Conservation (phyloP, 2,797 vertebrate species). For the Anguilla obscura region DNA sequence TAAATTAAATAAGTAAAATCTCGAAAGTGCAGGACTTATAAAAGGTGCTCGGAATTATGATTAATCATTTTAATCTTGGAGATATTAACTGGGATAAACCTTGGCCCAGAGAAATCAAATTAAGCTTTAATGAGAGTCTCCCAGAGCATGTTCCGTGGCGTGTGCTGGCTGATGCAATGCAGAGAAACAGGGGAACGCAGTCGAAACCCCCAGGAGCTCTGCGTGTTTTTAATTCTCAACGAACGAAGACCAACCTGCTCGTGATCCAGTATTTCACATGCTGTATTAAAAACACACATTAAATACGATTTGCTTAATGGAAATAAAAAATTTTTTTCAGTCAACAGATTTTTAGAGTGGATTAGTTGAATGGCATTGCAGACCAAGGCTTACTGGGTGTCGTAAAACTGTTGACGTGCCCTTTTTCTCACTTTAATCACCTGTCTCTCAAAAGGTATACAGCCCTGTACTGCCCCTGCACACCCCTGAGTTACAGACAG, state of each 20-base stretch:
- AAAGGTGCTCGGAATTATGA: background rate
- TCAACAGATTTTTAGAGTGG: too few species aligned
- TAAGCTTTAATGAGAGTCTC: background rate
- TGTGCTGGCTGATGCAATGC: background rate
- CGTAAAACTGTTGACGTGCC: background rate
- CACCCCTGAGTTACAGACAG: background rate
- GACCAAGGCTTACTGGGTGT: background rate
- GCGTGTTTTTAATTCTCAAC: background rate
- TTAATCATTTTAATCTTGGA: background rate
- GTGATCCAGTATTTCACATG: too few species aligned
- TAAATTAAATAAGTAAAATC: background rate
- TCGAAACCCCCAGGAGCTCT: background rate
- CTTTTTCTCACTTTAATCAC: background rate
- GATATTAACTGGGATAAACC: background rate
- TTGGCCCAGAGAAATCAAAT: background rate
- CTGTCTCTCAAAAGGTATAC: background rate
- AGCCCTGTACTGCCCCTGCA: too few species aligned
- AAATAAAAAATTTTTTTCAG: too few species aligned
- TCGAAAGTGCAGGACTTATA: background rate
- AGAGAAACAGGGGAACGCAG: background rate
- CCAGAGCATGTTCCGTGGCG: background rate
- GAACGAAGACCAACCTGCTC: background rate
- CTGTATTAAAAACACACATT: too few species aligned
- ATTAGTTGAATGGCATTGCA: too few species aligned
- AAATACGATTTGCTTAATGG: too few species aligned